phyloP scores from a whole-genome alignment of 2,888 invertebrate species.

The Muscina levida region DNA sequence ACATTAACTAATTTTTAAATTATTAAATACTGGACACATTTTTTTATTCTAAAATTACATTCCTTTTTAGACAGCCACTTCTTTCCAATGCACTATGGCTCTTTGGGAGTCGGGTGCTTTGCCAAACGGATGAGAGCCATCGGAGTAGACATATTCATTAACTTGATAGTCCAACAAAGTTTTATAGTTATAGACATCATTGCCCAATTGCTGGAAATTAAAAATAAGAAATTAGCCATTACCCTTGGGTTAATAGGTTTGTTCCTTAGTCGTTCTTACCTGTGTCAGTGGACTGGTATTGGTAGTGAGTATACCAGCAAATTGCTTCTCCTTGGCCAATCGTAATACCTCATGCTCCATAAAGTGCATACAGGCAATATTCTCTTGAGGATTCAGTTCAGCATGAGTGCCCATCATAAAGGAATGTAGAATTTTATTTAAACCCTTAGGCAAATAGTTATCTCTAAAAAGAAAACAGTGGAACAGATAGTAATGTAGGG shows the following conservation, averaged over 20 bases:
- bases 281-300: constrained; percentile 94
- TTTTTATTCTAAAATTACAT: neutral
- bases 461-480: constrained; percentile 80
- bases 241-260: neutral
- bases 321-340: constrained; percentile 84
- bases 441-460: constrained; percentile 83
- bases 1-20: constrained; percentile 31
- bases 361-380: constrained; percentile 88
- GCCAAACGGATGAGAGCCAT: constrained; percentile 87
- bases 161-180: constrained; percentile 89
- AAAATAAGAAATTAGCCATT: neutral
- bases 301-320: constrained; percentile 90
- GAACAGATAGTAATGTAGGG: no score
- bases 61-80: constrained; percentile 69
- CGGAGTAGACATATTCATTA: constrained; percentile 87
- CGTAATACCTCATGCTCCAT: constrained; percentile 88
- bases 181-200: constrained; percentile 89
- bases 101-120: constrained; percentile 88
- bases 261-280: constrained; percentile 80
- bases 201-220: constrained; percentile 88
- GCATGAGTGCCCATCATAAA: constrained; percentile 93
- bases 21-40: constrained; percentile 55
- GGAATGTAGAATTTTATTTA: constrained; percentile 88
- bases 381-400: constrained; percentile 85
- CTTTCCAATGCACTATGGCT: constrained; percentile 90